Evolutionary conservation across 2,113 vertebrate species (phyloP).

Genomic region (Trinectes maculatus): DNA sequence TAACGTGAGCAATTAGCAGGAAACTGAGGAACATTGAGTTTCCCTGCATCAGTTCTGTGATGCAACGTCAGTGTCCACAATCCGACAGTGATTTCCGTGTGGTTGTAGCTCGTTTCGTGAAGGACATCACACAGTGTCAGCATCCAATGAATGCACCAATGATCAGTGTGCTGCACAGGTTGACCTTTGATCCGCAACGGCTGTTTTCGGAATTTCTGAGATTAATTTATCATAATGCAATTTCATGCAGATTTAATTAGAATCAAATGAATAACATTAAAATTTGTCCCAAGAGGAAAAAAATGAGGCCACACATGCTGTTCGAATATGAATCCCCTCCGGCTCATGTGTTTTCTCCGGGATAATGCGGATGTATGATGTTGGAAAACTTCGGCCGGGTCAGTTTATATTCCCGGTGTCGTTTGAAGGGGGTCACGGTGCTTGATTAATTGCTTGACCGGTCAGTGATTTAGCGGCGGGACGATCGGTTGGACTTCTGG

Average conservation of each 20-base stretch:
- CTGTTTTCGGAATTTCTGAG: background rate
- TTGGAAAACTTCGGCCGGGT: background rate
- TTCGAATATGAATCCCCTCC: too few species aligned
- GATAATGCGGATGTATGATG: background rate
- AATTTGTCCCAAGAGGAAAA: too few species aligned
- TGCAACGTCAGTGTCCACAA: background rate
- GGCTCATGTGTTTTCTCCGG: too few species aligned
- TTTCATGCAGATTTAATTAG: background rate
- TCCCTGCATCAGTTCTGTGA: slow-evolving; percentile 7
- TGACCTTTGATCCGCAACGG: slow-evolving; percentile 8
- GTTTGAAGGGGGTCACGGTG: background rate
- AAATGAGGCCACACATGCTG: too few species aligned
- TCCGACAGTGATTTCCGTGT: too few species aligned
- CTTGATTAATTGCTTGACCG: background rate
- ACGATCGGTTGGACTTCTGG: background rate
- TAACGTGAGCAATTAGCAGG: background rate
- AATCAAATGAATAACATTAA: too few species aligned
- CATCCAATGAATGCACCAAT: background rate
- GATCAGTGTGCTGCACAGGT: slow-evolving; percentile 9
- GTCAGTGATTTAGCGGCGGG: background rate
- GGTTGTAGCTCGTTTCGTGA: too few species aligned
- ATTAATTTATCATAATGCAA: background rate
- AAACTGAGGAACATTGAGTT: background rate
- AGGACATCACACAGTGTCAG: background rate
- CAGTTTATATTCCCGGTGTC: background rate